Conservation (phyloP, 2,888 invertebrate genomes). For the Diaphora mendica region DNA sequence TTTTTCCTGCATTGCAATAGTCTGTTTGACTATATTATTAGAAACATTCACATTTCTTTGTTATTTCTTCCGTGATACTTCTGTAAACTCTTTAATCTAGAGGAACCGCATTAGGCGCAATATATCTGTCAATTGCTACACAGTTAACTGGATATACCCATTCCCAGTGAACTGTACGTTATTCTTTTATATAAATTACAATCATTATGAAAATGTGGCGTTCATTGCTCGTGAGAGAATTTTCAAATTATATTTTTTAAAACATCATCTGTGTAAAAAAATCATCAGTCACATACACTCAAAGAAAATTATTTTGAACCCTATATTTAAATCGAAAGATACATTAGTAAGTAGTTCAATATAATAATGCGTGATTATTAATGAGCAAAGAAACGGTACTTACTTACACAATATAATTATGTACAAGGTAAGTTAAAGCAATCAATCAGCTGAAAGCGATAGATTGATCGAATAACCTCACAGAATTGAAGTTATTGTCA, state of each 20-base stretch:
- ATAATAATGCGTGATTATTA: neutral
- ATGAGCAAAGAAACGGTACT: neutral
- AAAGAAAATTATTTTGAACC: neutral
- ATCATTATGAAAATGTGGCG: neutral
- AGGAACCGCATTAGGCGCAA: too few relatives aligned
- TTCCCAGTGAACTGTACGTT: neutral
- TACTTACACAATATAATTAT: conserved; percentile 1
- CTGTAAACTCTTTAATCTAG: too few relatives aligned
- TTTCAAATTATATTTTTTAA: neutral
- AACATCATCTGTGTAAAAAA: neutral
- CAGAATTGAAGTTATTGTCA: conserved; percentile 1
- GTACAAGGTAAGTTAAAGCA: neutral
- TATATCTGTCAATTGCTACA: neutral
- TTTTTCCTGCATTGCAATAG: neutral
- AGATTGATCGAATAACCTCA: neutral
- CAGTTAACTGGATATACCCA: too few relatives aligned
- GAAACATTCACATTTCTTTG: neutral
- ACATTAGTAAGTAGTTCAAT: neutral
- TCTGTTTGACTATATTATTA: neutral
- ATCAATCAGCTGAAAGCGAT: neutral
- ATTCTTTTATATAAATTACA: neutral
- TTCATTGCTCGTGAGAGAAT: neutral
- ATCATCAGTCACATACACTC: neutral
- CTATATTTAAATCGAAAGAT: neutral
- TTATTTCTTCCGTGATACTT: neutral